Conservation (phyloP, 2,113 vertebrate species). For the crab-eating macaque (Macaca fascicularis) region T2T-MFA8v1.1 NC_088385.1:75397001-75397500, state of each 20-base stretch:
- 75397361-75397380: background rate
- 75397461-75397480: background rate
- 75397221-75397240: background rate
- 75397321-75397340: background rate
- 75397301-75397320: background rate
- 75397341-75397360: background rate
- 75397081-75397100: too few relatives aligned
- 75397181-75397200: background rate
- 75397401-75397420: background rate
- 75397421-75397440: background rate
- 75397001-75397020: too few relatives aligned
- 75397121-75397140: conserved; percentile 16
- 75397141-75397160: background rate
- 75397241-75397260: background rate
- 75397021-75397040: too few relatives aligned
- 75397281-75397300: conserved; percentile 46
- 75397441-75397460: background rate
- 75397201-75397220: background rate
- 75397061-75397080: too few relatives aligned
- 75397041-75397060: too few relatives aligned
- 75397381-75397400: background rate
- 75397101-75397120: background rate
- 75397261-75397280: background rate
- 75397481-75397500: too few relatives aligned
- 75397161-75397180: background rate